Conservation (phyloP, 2,797 vertebrate species). For the Epinephelus malabaricus region DNA sequence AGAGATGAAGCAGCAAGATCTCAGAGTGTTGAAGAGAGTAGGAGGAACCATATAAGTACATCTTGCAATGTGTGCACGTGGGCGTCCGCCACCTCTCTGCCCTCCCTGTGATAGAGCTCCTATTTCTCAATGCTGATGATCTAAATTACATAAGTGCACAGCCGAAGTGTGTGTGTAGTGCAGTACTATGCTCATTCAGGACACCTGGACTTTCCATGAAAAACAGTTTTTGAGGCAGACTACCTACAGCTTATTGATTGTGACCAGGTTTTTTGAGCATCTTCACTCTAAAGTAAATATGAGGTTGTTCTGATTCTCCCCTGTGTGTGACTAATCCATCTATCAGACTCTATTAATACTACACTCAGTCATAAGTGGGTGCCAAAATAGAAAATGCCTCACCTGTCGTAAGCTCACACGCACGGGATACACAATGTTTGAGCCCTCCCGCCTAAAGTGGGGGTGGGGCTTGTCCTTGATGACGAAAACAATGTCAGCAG, state of each 20-base stretch:
- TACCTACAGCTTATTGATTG: conserved; percentile 51
- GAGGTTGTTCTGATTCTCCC: conserved; percentile 30
- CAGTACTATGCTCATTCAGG: conserved; percentile 61
- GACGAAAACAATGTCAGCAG: conserved; percentile 98
- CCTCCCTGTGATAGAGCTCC: conserved; percentile 65
- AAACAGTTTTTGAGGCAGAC: conserved; percentile 31
- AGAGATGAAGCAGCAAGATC: conserved; percentile 34
- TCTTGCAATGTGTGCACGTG: conserved; percentile 70
- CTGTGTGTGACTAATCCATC: conserved; percentile 63
- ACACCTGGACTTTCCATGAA: conserved; percentile 21
- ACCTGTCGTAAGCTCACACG: conserved; percentile 97
- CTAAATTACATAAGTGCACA: conserved; percentile 74
- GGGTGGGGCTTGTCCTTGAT: conserved; percentile 98
- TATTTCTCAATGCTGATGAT: conserved; percentile 66
- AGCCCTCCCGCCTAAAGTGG: conserved; percentile 96
- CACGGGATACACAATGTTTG: conserved; percentile 95
- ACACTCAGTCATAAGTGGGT: conserved; percentile 23
- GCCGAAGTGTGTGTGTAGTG: conserved; percentile 39
- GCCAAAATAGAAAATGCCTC: conserved; percentile 67
- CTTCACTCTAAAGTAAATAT: conserved; percentile 35
- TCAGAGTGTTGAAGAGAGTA: conserved; percentile 33
- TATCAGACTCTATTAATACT: conserved; percentile 62
- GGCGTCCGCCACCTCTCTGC: conserved; percentile 69
- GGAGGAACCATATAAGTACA: conserved; percentile 71
- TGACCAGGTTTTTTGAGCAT: conserved; percentile 15